Evolutionary conservation across 1,140 invertebrate genomes (phyloP).

Genomic region (Neodiprion pinetum): DNA sequence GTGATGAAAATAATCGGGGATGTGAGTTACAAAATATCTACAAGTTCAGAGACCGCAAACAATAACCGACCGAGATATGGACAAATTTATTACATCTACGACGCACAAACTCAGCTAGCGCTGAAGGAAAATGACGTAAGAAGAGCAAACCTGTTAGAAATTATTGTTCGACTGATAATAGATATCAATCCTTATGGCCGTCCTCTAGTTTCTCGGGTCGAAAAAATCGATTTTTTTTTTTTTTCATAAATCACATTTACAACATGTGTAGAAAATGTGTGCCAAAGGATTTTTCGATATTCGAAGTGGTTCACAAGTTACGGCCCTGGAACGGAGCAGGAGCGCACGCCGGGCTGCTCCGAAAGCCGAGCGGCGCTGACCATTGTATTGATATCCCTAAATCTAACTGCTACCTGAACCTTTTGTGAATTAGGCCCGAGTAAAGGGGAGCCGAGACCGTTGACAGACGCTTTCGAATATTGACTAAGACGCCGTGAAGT

Average conservation of each 20-base stretch:
- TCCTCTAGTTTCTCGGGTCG: too few relatives aligned
- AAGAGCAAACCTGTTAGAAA: too few relatives aligned
- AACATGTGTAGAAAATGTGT: slow-evolving; percentile 2
- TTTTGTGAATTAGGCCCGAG: neutral
- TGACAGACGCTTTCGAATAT: neutral
- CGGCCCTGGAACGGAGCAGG: neutral
- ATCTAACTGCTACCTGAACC: neutral
- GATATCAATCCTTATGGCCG: too few relatives aligned
- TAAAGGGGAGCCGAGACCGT: neutral
- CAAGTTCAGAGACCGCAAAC: too few relatives aligned
- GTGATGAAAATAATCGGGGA: too few relatives aligned
- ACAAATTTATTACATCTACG: neutral
- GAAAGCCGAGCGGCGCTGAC: too few relatives aligned
- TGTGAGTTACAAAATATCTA: too few relatives aligned
- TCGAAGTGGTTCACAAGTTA: neutral
- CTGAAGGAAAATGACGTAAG: too few relatives aligned
- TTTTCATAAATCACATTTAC: neutral
- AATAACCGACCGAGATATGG: neutral
- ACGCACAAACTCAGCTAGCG: too few relatives aligned
- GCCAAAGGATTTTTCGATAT: neutral
- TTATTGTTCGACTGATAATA: too few relatives aligned
- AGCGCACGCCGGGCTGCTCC: neutral
- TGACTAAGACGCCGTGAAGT: neutral
- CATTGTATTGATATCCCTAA: too few relatives aligned
- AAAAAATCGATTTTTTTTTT: too few relatives aligned